Evolutionary conservation across 1,140 invertebrate species (phyloP).

Genomic region (Apolygus lucorum): DNA sequence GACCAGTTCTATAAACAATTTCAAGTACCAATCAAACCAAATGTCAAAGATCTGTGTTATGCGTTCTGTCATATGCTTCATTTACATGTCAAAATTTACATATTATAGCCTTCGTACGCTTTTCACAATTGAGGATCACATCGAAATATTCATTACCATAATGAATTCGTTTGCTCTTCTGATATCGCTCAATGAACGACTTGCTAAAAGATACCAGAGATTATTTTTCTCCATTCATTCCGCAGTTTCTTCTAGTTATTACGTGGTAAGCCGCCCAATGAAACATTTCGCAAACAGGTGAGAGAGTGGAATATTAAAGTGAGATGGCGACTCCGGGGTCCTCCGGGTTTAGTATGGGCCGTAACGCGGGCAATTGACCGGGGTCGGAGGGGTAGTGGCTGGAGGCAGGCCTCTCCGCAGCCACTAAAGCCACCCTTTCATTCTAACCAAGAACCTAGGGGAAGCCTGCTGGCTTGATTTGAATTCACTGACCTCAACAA

Average conservation of each 20-base stretch:
- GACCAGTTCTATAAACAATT: too few species aligned
- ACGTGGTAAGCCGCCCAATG: not conserved
- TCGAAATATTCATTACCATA: too few species aligned
- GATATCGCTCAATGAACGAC: too few species aligned
- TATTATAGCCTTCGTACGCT: too few species aligned
- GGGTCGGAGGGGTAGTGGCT: not conserved
- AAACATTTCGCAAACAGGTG: not conserved
- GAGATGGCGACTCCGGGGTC: not conserved
- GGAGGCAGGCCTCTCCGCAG: not conserved
- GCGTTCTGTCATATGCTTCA: too few species aligned
- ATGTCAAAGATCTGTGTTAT: too few species aligned
- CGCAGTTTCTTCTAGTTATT: not conserved
- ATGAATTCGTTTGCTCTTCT: too few species aligned
- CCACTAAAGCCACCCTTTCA: constrained; percentile 4
- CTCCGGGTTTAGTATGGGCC: not conserved
- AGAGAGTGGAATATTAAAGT: not conserved
- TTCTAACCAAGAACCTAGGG: not conserved
- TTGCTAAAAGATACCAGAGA: too few species aligned
- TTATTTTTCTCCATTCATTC: too few species aligned
- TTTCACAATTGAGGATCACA: too few species aligned
- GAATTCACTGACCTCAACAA: constrained; percentile 16
- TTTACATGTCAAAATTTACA: too few species aligned
- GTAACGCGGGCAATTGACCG: constrained; percentile 3
- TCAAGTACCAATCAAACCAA: too few species aligned
- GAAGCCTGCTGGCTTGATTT: not conserved